Base-by-base conservation (phyloP, 2,797 vertebrate genomes). In the Dermochelys coriacea region DNA sequence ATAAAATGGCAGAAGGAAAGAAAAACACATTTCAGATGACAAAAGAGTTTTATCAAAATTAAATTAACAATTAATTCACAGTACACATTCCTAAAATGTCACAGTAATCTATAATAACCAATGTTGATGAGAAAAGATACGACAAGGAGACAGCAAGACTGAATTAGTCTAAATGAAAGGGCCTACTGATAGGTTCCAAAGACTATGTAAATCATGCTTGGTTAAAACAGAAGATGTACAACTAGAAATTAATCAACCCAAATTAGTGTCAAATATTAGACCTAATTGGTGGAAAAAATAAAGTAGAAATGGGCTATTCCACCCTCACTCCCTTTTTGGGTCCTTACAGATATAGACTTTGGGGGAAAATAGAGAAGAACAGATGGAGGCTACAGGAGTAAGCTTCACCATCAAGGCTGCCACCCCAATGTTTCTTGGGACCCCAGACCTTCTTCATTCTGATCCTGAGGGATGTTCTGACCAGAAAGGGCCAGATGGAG, bases 41-140 rank as follows among this genome's bases (percentile, higher is more conserved):
- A 84, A 82, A 95, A 34, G 6, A 75, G 57, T 19, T n/a, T 19
- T 16, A 64, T 57, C 52, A 54, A 92, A 61, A 25, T 23, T 57
- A 68, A 31, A 19, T 80, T 86, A 90, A 64, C 51, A 85, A 84
- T 59, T 85, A 37, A 83, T 83, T 90, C 90, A 86, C 8, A 86
- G 45, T 0, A 0, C 41, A 81, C 1, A 1, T 54, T 37, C 18
- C 19, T 68, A 41, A 68, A 21, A n/a, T 64, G 61, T 64, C 19
- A 41, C n/a, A 68, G n/a, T 37, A 68, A 68, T 68, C n/a, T 68
- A 34, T 68, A 68, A 68, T 11, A 37, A 68, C 64, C 21, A 37
- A 37, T 23, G 19, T 11, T 37, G 64, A 68, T 37, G n/a, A 37
- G 61, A 68, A 68, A 68, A 37, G 19, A 34, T 68, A 37, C 15